Conservation (phyloP, 2,113 vertebrate species). For the Rhizomys pruinosus region DNA sequence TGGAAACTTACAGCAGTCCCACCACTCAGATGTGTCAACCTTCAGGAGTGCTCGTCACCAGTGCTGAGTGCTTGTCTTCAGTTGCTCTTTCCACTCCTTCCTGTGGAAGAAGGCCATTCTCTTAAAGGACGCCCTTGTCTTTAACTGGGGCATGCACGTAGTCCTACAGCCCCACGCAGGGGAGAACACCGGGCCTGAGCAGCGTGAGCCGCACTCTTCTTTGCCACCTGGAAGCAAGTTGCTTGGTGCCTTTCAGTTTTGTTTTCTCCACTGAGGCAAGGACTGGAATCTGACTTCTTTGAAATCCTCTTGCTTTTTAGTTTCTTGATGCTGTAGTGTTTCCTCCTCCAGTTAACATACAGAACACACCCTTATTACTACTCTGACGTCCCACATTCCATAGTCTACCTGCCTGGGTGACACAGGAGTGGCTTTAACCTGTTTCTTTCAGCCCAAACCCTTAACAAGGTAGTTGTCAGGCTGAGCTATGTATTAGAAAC, state of each 20-base stretch:
- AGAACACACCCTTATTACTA: too few relatives aligned
- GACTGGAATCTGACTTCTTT: background rate
- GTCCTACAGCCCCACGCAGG: background rate
- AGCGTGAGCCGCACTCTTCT: rapidly evolving
- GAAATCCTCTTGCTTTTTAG: too few relatives aligned
- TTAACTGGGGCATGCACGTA: background rate
- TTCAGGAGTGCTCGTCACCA: background rate
- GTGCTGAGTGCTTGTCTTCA: background rate
- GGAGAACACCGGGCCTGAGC: rapidly evolving
- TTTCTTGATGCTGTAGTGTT: background rate
- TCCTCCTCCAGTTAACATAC: background rate
- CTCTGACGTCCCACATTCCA: background rate
- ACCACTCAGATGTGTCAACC: background rate
- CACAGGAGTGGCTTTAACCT: background rate
- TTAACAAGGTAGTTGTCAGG: background rate
- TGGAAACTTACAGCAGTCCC: background rate
- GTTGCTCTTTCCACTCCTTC: background rate
- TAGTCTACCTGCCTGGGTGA: rapidly evolving
- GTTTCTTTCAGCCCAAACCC: background rate
- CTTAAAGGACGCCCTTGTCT: background rate
- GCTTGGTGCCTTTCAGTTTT: background rate
- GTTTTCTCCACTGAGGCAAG: background rate
- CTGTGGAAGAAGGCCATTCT: background rate
- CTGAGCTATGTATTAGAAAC: background rate
- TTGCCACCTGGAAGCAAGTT: too few relatives aligned